Percentiles rank a stretch among this genome's conserved stretches.
phyloP scores from a whole-genome alignment of 2,113 vertebrate genomes.

The Acrocephalus arundinaceus region DNA sequence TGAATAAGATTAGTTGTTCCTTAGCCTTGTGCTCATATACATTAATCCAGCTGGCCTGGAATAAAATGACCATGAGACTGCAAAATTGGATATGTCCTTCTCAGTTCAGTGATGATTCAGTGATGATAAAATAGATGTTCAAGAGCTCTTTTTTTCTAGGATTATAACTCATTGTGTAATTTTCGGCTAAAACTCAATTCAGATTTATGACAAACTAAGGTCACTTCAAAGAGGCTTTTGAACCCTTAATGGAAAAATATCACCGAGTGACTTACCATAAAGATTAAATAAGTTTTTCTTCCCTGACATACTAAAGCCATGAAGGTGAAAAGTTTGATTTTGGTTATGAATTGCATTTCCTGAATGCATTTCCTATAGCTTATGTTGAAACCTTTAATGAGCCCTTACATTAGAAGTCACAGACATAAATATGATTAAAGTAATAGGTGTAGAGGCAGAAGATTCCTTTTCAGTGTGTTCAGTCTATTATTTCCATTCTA shows the following conservation, averaged over 20 bases:
- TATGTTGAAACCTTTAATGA: background rate
- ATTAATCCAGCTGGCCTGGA: background rate
- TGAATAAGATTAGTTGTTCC: background rate
- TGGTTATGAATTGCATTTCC: background rate
- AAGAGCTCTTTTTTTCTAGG: background rate
- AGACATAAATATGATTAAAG: background rate
- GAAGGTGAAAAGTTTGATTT: background rate
- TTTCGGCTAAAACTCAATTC: background rate
- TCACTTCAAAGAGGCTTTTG: background rate
- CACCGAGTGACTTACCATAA: background rate
- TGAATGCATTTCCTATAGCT: background rate
- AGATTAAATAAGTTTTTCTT: background rate
- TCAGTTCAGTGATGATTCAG: conserved; percentile 19
- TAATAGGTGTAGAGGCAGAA: background rate
- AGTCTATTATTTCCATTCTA: background rate
- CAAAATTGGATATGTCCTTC: conserved; percentile 21
- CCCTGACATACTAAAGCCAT: background rate
- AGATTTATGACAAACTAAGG: background rate
- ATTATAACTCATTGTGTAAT: background rate
- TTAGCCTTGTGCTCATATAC: background rate
- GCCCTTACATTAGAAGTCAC: background rate
- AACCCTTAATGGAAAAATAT: background rate
- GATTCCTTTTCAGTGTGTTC: background rate
- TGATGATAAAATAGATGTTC: background rate
- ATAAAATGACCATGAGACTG: background rate